Percentiles rank a stretch among this genome's conserved stretches.
Evolutionary conservation across 2,797 vertebrate species (phyloP).

Genomic region (Sebastes hubbsi): DNA sequence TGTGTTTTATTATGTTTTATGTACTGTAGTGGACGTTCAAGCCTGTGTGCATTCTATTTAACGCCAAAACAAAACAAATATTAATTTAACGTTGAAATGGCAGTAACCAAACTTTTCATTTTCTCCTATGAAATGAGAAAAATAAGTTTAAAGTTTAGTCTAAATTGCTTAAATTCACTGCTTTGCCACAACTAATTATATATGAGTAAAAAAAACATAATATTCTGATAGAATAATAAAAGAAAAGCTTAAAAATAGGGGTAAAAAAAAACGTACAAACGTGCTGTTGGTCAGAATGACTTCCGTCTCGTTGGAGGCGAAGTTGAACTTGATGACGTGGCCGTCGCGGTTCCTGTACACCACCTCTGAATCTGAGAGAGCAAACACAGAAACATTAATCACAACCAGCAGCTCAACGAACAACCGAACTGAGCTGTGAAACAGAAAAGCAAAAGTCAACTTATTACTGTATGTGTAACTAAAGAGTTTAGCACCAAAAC

Average conservation of each 20-base stretch:
- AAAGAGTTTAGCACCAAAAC: background rate
- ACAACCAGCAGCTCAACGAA: background rate
- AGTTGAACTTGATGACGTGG: slow-evolving; percentile 91
- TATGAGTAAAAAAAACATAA: background rate
- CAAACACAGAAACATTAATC: background rate
- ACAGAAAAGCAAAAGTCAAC: background rate
- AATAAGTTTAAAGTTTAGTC: too few species aligned
- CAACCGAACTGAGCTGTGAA: background rate
- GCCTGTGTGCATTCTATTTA: background rate
- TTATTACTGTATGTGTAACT: too few species aligned
- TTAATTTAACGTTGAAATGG: too few species aligned
- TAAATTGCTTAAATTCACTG: background rate
- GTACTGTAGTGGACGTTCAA: background rate
- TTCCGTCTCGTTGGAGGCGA: slow-evolving; percentile 87
- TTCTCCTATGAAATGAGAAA: too few species aligned
- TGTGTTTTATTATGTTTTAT: background rate
- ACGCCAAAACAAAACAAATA: too few species aligned
- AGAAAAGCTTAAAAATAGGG: background rate
- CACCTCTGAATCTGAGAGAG: slow-evolving; percentile 87
- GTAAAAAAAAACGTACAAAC: slow-evolving; percentile 85
- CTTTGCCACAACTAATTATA: background rate
- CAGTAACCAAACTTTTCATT: too few species aligned
- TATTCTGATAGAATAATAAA: background rate
- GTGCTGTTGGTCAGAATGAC: slow-evolving; percentile 91
- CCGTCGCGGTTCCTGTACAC: slow-evolving; percentile 91